Evolutionary conservation across 1,140 invertebrate genomes (phyloP), one percentile per base, ranked within the genome.

Genomic region (Manduca sexta): DNA sequence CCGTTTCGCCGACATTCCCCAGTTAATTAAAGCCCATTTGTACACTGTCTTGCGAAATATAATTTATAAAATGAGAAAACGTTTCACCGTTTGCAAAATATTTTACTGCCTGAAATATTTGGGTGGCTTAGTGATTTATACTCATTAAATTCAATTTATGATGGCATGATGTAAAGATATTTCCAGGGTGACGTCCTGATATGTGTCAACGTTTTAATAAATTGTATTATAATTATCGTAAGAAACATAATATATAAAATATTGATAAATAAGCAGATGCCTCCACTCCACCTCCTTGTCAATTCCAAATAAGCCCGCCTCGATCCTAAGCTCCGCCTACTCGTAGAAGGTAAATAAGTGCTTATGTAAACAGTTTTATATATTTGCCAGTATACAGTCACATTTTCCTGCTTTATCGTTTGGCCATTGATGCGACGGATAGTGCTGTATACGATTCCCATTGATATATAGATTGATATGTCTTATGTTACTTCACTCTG

Each of bases 1-100:
- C 71, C 73, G 66, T 73, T 71, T 73, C 59, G 64, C 63, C 64
- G 66, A 69, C 68, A 81, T 81, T 79, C 77, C 67, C 64, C 69
- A 76, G 77, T 81, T 81, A 81, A 81, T 81, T 81, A 81, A 81
- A 81, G 71, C 64, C 73, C 74, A 78, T 81, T 78, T 78, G 68
- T 76, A 75, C 65, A 72, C 70, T 77, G 73, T 80, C 70, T 75
- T 68, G 57, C 58, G 57, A 76, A 79, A 74, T 78, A 72, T 77
- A 77, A 80, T 74, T 80, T 75, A 77, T 77, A 59, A 69, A 77
- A 77, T 64, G 66, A 65, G 68, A 67, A 71, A 75, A 64, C 57
- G 57, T 69, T 73, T 68, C 49, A 63, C 54, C 57, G 52, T 56
- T 56, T 62, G 45, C 53, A 41, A 68, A 74, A 74, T 69, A 67